A percentile compares a stretch with the other conserved stretches of the same genome.
phyloP scores from a whole-genome alignment of 2,113 vertebrate species.

The Pionites leucogaster region DNA sequence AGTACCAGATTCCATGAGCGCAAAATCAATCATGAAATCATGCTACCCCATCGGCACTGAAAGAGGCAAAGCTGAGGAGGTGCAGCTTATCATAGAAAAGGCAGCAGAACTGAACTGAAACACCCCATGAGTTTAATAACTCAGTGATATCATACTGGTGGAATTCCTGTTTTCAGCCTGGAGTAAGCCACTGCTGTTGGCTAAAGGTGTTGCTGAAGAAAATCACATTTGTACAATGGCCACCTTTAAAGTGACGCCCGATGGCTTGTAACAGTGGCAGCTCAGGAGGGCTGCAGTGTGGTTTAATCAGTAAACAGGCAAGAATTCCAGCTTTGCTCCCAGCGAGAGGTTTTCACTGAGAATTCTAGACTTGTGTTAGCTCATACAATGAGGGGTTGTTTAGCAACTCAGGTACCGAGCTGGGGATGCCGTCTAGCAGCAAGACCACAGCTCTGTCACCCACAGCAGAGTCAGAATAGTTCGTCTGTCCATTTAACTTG shows the following conservation, averaged over 20 bases:
- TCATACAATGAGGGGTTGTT: not conserved
- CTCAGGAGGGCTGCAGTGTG: not conserved
- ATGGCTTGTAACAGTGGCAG: not conserved
- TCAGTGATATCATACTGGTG: not conserved
- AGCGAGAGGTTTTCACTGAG: not conserved
- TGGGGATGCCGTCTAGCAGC: not conserved
- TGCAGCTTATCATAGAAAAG: not conserved
- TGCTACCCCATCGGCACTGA: accelerated
- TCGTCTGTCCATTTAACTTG: not conserved
- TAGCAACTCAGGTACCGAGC: not conserved
- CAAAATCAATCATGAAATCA: accelerated
- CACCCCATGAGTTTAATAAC: not conserved
- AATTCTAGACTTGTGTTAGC: not conserved
- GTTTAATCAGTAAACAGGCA: not conserved
- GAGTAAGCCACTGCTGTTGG: not conserved
- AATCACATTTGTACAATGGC: not conserved
- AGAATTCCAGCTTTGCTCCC: not conserved
- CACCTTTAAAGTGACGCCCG: not conserved
- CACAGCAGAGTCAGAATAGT: not conserved
- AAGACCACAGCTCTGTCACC: not conserved
- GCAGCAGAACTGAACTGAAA: not conserved
- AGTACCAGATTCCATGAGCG: not conserved
- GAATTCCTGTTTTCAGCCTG: not conserved
- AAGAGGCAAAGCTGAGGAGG: not conserved
- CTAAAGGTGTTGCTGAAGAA: not conserved